These are phyloP conservation scores for Agrenia bidenticulata DNA, from an alignment of 2,888 invertebrate genomes.

Conservation along the genomic window DNA sequence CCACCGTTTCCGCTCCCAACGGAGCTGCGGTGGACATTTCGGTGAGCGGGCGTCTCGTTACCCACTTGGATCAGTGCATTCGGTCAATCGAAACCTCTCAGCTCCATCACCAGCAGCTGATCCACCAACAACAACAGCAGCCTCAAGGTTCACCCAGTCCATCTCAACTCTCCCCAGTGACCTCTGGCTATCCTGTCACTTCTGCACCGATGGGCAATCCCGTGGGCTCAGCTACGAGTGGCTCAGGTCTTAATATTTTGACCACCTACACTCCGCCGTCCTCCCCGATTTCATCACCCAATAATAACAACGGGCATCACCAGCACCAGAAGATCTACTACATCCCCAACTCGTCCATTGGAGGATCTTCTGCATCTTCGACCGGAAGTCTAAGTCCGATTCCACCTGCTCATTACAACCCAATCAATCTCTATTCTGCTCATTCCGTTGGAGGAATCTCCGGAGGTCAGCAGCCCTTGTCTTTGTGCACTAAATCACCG, in stretches of 20 bases:
- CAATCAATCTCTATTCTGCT: constrained; percentile 36
- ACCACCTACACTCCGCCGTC: constrained; percentile 52
- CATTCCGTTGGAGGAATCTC: constrained; percentile 26
- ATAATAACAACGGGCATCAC: constrained; percentile 24
- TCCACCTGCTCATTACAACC: constrained; percentile 49
- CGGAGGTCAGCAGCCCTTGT: constrained; percentile 33
- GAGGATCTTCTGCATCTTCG: constrained; percentile 37
- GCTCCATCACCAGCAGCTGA: constrained; percentile 36
- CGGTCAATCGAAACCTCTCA: constrained; percentile 68
- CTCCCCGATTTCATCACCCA: constrained; percentile 48
- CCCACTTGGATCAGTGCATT: constrained; percentile 79
- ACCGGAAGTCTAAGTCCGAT: constrained; percentile 47
- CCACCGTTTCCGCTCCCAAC: constrained; percentile 65
- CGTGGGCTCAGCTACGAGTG: constrained; percentile 3
- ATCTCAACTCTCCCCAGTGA: constrained; percentile 38
- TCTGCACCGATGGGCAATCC: constrained; percentile 22
- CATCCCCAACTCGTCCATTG: constrained; percentile 34
- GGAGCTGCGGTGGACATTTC: constrained; percentile 65
- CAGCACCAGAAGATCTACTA: constrained; percentile 37
- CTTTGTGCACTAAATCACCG: constrained; percentile 43
- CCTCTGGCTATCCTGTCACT: constrained; percentile 12
- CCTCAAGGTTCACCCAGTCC: constrained; percentile 28
- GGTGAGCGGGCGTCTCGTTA: constrained; percentile 83
- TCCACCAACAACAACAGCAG: constrained; percentile 30
- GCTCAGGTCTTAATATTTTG: constrained; percentile 45